A percentile compares a stretch with the other conserved stretches of the same genome.
Evolutionary conservation across 2,888 invertebrate genomes (phyloP).

Genomic region (Phaedon cochleariae): DNA sequence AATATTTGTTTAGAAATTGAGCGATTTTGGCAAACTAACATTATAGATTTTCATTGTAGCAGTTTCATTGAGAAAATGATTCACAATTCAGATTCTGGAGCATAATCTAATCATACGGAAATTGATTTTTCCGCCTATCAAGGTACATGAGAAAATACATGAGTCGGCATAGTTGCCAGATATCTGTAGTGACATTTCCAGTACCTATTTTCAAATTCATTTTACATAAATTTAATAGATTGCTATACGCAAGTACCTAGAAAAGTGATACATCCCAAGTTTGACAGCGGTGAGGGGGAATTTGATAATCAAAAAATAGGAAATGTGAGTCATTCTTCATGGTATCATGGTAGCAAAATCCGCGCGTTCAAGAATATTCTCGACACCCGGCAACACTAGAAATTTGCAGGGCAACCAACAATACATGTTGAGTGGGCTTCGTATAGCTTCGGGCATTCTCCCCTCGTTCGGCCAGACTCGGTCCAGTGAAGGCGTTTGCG

Average conservation of each 20-base stretch:
- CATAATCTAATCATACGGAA: conserved; percentile 13
- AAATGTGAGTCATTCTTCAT: too few species aligned
- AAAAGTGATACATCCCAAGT: too few species aligned
- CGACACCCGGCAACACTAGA: background rate
- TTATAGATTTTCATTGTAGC: too few species aligned
- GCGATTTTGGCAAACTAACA: too few species aligned
- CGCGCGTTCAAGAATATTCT: background rate
- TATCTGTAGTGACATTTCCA: too few species aligned
- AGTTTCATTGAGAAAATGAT: background rate
- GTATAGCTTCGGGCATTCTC: conserved; percentile 16
- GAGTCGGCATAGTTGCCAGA: background rate
- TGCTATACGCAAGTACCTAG: too few species aligned
- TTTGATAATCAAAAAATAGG: too few species aligned
- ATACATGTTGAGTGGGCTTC: conserved; percentile 22
- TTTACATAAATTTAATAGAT: too few species aligned
- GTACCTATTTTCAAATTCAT: too few species aligned
- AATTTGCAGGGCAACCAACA: conserved; percentile 27
- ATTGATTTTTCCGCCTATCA: conserved; percentile 28
- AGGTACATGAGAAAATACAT: conserved; percentile 15
- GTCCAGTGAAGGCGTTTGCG: conserved; percentile 27
- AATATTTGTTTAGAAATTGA: too few species aligned
- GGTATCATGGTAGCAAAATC: too few species aligned
- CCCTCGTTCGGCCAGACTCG: conserved; percentile 28
- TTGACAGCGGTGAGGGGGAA: too few species aligned
- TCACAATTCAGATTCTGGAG: background rate